These are phyloP conservation scores for Rhabdomys pumilio DNA, from an alignment of 2,797 vertebrate genomes.

Conservation along the genomic window DNA sequence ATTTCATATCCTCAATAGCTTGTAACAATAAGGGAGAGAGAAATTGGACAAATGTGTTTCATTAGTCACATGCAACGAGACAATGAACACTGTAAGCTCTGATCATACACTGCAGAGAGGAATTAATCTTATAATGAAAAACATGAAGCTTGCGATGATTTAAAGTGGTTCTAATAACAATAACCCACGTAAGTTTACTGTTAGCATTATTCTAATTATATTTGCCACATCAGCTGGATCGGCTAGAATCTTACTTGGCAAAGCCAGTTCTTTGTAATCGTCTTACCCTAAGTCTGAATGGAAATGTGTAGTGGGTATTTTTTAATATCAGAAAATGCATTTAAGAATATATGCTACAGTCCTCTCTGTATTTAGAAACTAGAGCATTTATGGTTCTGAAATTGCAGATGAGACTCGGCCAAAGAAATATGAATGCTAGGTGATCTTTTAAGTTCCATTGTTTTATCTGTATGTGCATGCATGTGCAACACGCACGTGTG, in stretches of 20 bases:
- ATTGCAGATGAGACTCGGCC: slow-evolving; percentile 30
- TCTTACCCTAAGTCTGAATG: neutral
- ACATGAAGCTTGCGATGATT: neutral
- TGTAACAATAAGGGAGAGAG: neutral
- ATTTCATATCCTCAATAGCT: neutral
- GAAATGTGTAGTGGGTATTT: neutral
- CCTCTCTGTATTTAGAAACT: slow-evolving; percentile 26
- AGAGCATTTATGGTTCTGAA: slow-evolving; percentile 33
- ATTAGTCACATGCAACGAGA: neutral
- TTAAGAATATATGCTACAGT: slow-evolving; percentile 16
- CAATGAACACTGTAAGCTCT: neutral
- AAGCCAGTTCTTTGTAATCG: slow-evolving; percentile 50
- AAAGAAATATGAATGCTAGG: neutral
- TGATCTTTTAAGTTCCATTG: neutral
- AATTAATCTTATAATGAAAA: slow-evolving; percentile 27
- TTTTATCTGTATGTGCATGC: neutral
- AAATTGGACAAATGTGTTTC: neutral
- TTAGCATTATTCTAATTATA: slow-evolving; percentile 48
- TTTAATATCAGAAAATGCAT: slow-evolving; percentile 33
- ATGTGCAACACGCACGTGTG: neutral
- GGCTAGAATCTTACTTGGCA: neutral
- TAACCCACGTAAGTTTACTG: neutral
- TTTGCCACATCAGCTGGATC: slow-evolving; percentile 53
- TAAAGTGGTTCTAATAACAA: slow-evolving; percentile 56
- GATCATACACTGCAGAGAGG: neutral